A percentile compares a stretch with the other conserved stretches of the same genome.
phyloP scores from a whole-genome alignment of 2,797 vertebrate genomes.

The Takifugu ocellatus region DNA sequence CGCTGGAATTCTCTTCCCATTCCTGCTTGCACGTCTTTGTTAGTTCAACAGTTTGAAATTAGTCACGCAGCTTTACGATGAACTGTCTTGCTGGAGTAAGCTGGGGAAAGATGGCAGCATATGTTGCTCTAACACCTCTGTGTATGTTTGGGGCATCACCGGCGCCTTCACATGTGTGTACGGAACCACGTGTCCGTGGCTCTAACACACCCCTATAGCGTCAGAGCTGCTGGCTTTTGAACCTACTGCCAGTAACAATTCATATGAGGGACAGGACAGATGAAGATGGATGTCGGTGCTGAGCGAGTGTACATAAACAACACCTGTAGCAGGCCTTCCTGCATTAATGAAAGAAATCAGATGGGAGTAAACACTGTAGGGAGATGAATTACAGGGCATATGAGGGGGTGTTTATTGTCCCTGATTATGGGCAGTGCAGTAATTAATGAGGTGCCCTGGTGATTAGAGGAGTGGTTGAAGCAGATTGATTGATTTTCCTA shows the following conservation, averaged over 20 bases:
- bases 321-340: constrained; percentile 1
- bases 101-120: too few relatives aligned
- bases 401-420: not conserved
- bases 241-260: not conserved
- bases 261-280: not conserved
- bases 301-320: not conserved
- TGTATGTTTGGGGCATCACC: too few relatives aligned
- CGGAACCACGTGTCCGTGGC: too few relatives aligned
- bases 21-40: too few relatives aligned
- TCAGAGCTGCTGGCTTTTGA: too few relatives aligned
- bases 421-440: not conserved
- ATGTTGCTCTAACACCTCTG: too few relatives aligned
- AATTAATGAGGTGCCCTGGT: not conserved
- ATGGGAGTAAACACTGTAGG: not conserved
- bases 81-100: too few relatives aligned
- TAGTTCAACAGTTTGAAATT: too few relatives aligned
- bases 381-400: constrained; percentile 6
- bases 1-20: too few relatives aligned
- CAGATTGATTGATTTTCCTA: not conserved
- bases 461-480: not conserved
- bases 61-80: too few relatives aligned
- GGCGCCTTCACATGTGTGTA: too few relatives aligned
- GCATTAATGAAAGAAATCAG: constrained; percentile 1
- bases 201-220: too few relatives aligned
- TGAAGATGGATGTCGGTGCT: constrained; percentile 7